Conservation (phyloP, 2,888 invertebrate species). For the Drosophila mettleri region DNA sequence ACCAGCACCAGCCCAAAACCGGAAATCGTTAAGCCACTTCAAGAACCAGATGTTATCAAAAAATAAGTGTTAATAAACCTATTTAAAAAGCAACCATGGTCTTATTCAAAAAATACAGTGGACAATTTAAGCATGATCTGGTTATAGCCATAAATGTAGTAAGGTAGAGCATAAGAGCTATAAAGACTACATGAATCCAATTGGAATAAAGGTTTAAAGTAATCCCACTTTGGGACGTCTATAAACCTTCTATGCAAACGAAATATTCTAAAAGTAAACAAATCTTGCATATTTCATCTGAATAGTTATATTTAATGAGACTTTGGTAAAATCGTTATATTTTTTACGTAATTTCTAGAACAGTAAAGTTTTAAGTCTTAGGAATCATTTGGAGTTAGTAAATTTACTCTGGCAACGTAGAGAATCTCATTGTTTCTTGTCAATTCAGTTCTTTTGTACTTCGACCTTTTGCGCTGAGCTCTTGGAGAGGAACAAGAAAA, state of each 20-base stretch:
- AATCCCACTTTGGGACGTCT: no score
- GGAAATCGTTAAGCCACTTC: background rate
- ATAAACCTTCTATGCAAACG: background rate
- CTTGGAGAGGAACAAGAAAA: conserved; percentile 16
- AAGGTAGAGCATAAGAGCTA: no score
- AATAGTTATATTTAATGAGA: background rate
- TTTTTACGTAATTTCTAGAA: background rate
- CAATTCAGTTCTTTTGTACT: conserved; percentile 3
- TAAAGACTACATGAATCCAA: no score
- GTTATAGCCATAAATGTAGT: no score
- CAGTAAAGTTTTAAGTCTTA: background rate
- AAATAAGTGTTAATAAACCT: background rate
- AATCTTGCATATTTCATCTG: background rate
- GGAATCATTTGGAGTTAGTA: background rate
- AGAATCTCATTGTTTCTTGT: background rate
- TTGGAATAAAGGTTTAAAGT: no score
- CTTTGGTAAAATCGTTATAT: background rate
- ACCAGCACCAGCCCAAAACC: background rate
- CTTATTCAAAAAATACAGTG: no score
- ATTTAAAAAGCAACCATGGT: no score
- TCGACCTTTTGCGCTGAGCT: conserved; percentile 2
- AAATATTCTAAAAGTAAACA: background rate
- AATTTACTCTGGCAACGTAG: background rate
- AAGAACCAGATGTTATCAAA: background rate
- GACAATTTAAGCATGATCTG: no score